Percentiles rank a stretch among this genome's conserved stretches.
phyloP scores from a whole-genome alignment of 2,113 vertebrate species.

The Zosterops hypoxanthus region DNA sequence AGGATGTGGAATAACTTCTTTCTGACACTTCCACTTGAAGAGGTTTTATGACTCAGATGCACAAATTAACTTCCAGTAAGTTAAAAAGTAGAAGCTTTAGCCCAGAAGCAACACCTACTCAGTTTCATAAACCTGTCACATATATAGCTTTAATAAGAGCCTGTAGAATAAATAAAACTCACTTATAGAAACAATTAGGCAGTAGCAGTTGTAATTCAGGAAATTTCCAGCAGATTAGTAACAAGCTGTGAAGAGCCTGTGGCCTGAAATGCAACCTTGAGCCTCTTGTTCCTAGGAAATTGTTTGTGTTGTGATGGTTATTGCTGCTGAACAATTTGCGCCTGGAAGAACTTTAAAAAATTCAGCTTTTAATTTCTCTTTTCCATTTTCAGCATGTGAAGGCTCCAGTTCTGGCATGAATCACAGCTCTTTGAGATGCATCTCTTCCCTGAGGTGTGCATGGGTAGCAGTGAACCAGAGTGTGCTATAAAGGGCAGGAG shows the following conservation, averaged over 20 bases:
- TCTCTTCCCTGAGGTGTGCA: neutral
- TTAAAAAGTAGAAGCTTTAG: conserved; percentile 19
- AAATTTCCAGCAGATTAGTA: conserved; percentile 29
- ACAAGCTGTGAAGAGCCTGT: neutral
- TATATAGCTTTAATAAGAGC: neutral
- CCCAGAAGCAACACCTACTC: conserved; percentile 31
- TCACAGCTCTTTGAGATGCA: neutral
- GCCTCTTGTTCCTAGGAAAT: conserved; percentile 25
- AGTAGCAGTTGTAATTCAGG: neutral
- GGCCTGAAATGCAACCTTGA: conserved; percentile 27
- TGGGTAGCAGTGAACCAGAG: neutral
- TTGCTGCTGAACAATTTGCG: conserved; percentile 28
- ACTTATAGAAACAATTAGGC: conserved; percentile 34
- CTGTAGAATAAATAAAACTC: conserved; percentile 29
- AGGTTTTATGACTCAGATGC: conserved; percentile 34
- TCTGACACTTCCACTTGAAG: conserved; percentile 3
- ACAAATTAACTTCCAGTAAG: conserved; percentile 24
- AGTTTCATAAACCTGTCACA: conserved; percentile 1
- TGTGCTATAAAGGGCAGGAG: neutral
- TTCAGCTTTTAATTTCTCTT: conserved; percentile 4
- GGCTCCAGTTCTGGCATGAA: neutral
- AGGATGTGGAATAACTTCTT: neutral
- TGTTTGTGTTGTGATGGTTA: conserved; percentile 14
- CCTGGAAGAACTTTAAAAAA: neutral
- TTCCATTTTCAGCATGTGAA: neutral